These are phyloP conservation scores for Columba guinea DNA, from an alignment of 2,797 vertebrate species.

Conservation along the genomic window DNA sequence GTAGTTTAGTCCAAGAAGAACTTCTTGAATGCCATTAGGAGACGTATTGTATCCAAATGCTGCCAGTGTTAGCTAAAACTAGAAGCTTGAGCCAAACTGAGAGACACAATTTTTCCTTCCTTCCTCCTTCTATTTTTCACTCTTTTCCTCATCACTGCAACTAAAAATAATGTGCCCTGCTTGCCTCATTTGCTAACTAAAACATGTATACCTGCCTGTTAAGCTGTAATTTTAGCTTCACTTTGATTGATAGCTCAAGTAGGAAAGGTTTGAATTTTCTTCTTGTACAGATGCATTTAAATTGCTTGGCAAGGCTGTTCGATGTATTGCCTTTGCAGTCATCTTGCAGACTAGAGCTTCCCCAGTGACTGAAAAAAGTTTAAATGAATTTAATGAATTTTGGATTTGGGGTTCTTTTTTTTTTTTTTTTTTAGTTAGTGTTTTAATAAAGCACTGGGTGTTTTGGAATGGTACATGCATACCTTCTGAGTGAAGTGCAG, in stretches of 20 bases:
- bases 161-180: constrained; percentile 48
- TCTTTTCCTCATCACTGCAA: constrained; percentile 27
- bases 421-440: not conserved
- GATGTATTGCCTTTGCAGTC: constrained; percentile 13
- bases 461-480: not conserved
- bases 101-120: constrained; percentile 17
- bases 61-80: constrained; percentile 25
- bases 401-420: not conserved
- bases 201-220: constrained; percentile 52
- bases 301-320: not conserved
- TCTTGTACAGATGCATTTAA: constrained; percentile 30
- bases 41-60: not conserved
- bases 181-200: constrained; percentile 53
- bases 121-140: constrained; percentile 55
- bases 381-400: constrained; percentile 32
- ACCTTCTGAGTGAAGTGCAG: constrained; percentile 35
- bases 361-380: not conserved
- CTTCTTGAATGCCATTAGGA: constrained; percentile 6
- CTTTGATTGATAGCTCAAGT: constrained; percentile 49
- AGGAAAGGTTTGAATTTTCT: constrained; percentile 41
- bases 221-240: constrained; percentile 58
- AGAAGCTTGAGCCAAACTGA: constrained; percentile 18
- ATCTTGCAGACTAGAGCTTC: not conserved
- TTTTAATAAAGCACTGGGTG: constrained; percentile 12
- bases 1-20: not conserved